A percentile compares a stretch with the other conserved stretches of the same genome.
phyloP scores from a whole-genome alignment of 2,888 invertebrate species.

The Troglohyphantes excavatus region DNA sequence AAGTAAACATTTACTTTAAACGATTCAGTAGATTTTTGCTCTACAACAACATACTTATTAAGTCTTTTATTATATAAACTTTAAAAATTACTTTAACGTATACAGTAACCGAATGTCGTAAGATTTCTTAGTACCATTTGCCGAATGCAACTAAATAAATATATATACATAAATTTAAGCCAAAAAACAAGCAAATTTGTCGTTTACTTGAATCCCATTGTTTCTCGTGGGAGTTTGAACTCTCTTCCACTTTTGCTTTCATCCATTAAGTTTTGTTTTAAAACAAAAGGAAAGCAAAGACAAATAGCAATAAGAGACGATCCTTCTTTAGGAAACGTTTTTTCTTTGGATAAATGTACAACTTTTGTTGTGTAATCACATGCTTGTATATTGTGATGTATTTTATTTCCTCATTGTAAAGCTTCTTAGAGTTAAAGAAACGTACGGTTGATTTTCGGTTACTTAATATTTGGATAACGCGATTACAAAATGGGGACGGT shows the following conservation, averaged over 20 bases:
- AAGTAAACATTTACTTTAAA: too few relatives aligned
- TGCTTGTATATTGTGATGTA: too few relatives aligned
- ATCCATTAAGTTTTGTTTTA: constrained; percentile 72
- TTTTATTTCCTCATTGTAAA: too few relatives aligned
- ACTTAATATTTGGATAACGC: too few relatives aligned
- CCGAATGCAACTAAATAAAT: not conserved
- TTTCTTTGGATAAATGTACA: not conserved
- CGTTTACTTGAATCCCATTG: constrained; percentile 48
- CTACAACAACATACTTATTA: too few relatives aligned
- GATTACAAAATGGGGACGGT: too few relatives aligned
- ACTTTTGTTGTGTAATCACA: not conserved
- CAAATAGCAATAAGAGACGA: not conserved
- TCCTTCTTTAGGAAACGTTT: not conserved
- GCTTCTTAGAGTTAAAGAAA: too few relatives aligned
- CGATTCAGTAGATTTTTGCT: too few relatives aligned
- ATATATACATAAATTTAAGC: constrained; percentile 32
- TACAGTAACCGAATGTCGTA: too few relatives aligned
- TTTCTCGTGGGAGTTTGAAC: constrained; percentile 57
- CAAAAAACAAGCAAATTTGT: constrained; percentile 62
- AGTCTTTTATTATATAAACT: too few relatives aligned
- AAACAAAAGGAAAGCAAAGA: constrained; percentile 14
- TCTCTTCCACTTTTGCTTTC: constrained; percentile 72
- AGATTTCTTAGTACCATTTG: not conserved
- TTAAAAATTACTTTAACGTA: too few relatives aligned
- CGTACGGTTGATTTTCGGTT: too few relatives aligned